phyloP scores from a whole-genome alignment of 2,797 vertebrate species.

The Argyrosomus regius region DNA sequence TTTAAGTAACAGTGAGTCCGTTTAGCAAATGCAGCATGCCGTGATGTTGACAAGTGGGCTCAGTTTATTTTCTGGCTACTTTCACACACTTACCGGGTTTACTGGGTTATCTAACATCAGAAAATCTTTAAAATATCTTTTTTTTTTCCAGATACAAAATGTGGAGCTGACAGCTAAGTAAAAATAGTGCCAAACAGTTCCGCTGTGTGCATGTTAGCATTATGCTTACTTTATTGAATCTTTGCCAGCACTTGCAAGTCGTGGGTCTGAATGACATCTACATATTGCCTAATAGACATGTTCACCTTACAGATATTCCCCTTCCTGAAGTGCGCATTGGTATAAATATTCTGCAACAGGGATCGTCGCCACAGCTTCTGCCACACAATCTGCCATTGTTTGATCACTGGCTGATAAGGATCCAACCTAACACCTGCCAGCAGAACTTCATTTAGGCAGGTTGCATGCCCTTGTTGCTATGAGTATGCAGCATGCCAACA shows the following conservation, averaged over 20 bases:
- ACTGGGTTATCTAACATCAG: slow-evolving; percentile 9
- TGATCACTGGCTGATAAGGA: slow-evolving; percentile 53
- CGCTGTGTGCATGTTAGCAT: not conserved
- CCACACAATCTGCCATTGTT: slow-evolving; percentile 52
- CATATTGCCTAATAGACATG: slow-evolving; percentile 25
- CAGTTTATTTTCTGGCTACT: slow-evolving; percentile 51
- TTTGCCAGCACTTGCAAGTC: not conserved
- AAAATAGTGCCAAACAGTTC: not conserved
- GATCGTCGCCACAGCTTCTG: slow-evolving; percentile 46
- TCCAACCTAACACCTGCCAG: slow-evolving; percentile 53
- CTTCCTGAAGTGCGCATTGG: slow-evolving; percentile 12
- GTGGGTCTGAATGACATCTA: slow-evolving; percentile 14
- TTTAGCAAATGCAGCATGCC: slow-evolving; percentile 65
- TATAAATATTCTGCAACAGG: slow-evolving; percentile 22
- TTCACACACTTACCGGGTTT: slow-evolving; percentile 37
- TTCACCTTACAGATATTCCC: slow-evolving; percentile 40
- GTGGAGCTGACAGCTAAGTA: not conserved
- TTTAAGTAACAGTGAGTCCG: slow-evolving; percentile 43
- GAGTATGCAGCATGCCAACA: slow-evolving; percentile 4
- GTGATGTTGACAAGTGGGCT: slow-evolving; percentile 44
- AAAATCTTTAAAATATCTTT: slow-evolving; percentile 25
- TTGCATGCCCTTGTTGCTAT: slow-evolving; percentile 29
- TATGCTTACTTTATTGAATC: slow-evolving; percentile 14
- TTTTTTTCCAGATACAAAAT: slow-evolving; percentile 10
- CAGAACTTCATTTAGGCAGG: slow-evolving; percentile 40